Evolutionary conservation across 2,113 vertebrate genomes (phyloP).

Genomic region (Lepus europaeus): DNA sequence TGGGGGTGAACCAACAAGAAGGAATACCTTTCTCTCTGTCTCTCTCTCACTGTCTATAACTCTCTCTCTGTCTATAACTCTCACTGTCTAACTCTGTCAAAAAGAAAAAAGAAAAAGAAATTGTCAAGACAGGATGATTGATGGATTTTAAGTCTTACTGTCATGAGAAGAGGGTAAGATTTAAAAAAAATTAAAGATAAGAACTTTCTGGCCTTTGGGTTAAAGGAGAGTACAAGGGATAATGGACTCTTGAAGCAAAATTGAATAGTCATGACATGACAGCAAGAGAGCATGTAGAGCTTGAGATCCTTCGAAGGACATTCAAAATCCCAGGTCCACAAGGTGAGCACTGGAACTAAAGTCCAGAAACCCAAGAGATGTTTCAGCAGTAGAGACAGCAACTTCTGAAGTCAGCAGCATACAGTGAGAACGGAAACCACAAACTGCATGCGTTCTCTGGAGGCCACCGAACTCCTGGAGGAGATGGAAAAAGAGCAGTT

Average conservation of each 20-base stretch:
- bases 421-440: not conserved
- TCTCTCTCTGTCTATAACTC: no score
- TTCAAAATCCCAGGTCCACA: not conserved
- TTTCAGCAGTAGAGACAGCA: not conserved
- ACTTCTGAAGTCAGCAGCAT: not conserved
- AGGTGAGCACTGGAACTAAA: not conserved
- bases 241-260: not conserved
- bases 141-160: not conserved
- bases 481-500: not conserved
- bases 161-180: not conserved
- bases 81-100: no score
- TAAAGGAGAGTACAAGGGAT: not conserved
- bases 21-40: no score
- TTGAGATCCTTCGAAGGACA: not conserved
- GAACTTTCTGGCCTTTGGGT: not conserved
- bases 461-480: not conserved
- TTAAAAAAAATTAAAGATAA: not conserved
- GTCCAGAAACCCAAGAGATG: not conserved
- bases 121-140: not conserved
- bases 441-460: not conserved
- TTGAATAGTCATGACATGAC: not conserved
- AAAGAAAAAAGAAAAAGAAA: not conserved
- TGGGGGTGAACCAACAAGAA: no score
- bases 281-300: not conserved
- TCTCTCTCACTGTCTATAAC: no score